Percentiles rank a stretch among this genome's conserved stretches.
Conservation (phyloP, 2,888 invertebrate genomes). For the Stenichneumon culpator region DNA sequence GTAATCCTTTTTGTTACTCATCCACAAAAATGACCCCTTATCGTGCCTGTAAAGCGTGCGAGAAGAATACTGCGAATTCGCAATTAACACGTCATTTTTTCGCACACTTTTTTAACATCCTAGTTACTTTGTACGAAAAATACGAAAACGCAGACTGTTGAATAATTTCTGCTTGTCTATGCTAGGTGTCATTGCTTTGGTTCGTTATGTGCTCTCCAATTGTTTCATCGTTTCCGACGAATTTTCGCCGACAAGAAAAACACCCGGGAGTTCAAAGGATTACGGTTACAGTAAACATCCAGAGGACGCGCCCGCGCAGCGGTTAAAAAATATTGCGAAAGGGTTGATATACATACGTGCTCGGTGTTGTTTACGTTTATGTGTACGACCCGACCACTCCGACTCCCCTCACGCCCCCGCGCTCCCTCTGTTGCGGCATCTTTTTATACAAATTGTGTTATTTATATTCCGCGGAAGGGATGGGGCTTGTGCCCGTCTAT, state of each 20-base stretch:
- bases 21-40: no score
- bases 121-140: no score
- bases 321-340: constrained; percentile 18
- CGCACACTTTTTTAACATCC: no score
- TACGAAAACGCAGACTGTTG: not conserved
- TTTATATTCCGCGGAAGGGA: constrained; percentile 66
- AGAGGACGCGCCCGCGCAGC: not conserved
- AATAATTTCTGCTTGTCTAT: not conserved
- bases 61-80: no score
- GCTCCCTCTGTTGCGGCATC: not conserved
- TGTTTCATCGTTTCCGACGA: constrained; percentile 9
- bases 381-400: not conserved
- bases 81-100: no score
- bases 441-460: constrained; percentile 76
- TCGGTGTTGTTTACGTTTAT: constrained; percentile 1
- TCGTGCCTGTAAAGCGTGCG: no score
- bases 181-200: not conserved
- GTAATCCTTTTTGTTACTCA: no score
- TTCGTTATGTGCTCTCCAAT: not conserved
- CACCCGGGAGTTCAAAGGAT: not conserved
- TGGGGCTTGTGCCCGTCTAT: constrained; percentile 5
- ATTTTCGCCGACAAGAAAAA: constrained; percentile 1
- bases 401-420: not conserved
- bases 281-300: not conserved
- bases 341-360: not conserved